These are phyloP conservation scores for Ectropis grisescens DNA, from an alignment of 1,140 invertebrate genomes.

Conservation along the genomic window DNA sequence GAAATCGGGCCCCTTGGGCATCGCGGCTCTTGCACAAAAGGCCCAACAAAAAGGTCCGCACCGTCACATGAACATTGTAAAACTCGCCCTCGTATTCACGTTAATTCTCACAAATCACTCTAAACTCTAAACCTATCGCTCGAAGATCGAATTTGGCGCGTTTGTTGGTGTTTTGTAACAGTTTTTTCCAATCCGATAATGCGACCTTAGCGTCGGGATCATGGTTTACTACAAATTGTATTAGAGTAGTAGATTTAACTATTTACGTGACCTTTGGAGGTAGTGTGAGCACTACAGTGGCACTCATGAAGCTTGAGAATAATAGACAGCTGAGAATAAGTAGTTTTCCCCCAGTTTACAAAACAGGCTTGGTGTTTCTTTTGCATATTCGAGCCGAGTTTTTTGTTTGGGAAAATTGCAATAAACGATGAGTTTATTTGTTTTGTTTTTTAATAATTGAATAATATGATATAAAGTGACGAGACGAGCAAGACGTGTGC, in stretches of 20 bases:
- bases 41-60: conserved; percentile 63
- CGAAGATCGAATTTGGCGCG: conserved; percentile 33
- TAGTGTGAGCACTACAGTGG: too few relatives aligned
- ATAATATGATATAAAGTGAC: too few relatives aligned
- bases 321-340: too few relatives aligned
- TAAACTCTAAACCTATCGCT: conserved; percentile 23
- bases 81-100: conserved; percentile 45
- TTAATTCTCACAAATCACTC: conserved; percentile 31
- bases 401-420: too few relatives aligned
- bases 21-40: conserved; percentile 59
- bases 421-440: too few relatives aligned
- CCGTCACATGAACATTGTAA: conserved; percentile 67
- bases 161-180: conserved; percentile 35
- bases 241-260: conserved; percentile 65
- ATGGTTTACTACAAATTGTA: conserved; percentile 69
- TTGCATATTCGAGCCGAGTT: too few relatives aligned
- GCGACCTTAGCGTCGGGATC: conserved; percentile 62
- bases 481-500: too few relatives aligned
- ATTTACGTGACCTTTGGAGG: conserved; percentile 39
- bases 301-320: background rate
- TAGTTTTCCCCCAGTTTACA: too few relatives aligned
- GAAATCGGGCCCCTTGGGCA: conserved; percentile 56
- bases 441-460: too few relatives aligned
- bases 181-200: conserved; percentile 67
- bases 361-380: too few relatives aligned